A percentile compares a stretch with the other conserved stretches of the same genome.
phyloP scores from a whole-genome alignment of 2,888 invertebrate genomes.

The Lasioglossum marginatum region DNA sequence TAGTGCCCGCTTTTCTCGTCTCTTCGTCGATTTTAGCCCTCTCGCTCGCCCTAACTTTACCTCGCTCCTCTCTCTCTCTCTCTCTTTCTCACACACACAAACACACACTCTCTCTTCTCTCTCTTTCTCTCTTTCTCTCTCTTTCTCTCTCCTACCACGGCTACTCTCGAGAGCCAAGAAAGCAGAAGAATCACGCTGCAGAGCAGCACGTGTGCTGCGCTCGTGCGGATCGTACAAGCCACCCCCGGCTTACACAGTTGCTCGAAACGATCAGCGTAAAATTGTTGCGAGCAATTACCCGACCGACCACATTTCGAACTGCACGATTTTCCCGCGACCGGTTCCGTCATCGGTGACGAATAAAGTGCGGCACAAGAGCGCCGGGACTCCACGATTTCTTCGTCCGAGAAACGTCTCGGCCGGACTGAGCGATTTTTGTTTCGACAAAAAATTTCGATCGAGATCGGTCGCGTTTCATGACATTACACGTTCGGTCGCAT shows the following conservation, averaged over 20 bases:
- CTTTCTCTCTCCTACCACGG: constrained; percentile 25
- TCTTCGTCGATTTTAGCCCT: constrained; percentile 6
- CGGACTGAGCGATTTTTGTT: background rate
- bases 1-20: constrained; percentile 34
- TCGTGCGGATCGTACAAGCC: constrained; percentile 68
- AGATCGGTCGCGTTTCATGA: background rate
- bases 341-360: background rate
- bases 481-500: background rate
- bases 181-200: constrained; percentile 68
- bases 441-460: background rate
- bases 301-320: background rate
- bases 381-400: background rate
- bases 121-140: constrained; percentile 4
- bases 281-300: background rate
- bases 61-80: background rate
- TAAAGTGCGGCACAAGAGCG: background rate
- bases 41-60: constrained; percentile 10
- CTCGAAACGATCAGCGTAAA: constrained; percentile 13
- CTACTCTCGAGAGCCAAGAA: constrained; percentile 63
- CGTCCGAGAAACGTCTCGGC: too few species aligned
- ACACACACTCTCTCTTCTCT: constrained; percentile 3
- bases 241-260: constrained; percentile 29
- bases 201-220: constrained; percentile 73
- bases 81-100: background rate
- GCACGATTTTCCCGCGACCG: background rate